A percentile compares a stretch with the other conserved stretches of the same genome.
Conservation (phyloP, 1,140 invertebrate genomes). For the Drosophila athabasca region DNA sequence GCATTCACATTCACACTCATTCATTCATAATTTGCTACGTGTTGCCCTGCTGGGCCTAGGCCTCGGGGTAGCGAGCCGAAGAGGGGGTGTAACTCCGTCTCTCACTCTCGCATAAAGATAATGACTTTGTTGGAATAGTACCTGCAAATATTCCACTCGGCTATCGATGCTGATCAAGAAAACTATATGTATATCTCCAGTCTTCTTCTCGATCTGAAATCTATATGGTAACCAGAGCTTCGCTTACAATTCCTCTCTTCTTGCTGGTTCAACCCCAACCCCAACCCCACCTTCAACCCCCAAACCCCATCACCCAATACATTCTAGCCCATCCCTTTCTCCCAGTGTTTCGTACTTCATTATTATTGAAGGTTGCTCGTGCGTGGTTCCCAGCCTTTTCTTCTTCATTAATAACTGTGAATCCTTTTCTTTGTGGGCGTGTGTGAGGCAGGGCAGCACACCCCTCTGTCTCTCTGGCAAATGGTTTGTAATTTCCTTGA, state of each 20-base stretch:
- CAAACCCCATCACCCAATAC: too few species aligned
- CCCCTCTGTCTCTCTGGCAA: slow-evolving; percentile 19
- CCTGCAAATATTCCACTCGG: too few species aligned
- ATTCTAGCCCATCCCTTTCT: too few species aligned
- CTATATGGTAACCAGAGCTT: too few species aligned
- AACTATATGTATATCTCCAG: too few species aligned
- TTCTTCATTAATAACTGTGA: slow-evolving; percentile 73
- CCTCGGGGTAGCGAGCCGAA: not conserved
- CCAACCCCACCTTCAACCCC: too few species aligned
- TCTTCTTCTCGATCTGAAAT: too few species aligned
- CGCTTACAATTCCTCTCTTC: not conserved
- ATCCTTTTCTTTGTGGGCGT: slow-evolving; percentile 48
- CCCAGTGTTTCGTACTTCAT: slow-evolving; percentile 17
- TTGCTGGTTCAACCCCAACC: not conserved
- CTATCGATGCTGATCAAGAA: too few species aligned
- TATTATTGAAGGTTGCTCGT: slow-evolving; percentile 48
- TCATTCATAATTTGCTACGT: slow-evolving; percentile 81
- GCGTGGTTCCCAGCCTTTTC: slow-evolving; percentile 35
- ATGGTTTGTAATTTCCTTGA: slow-evolving; percentile 43
- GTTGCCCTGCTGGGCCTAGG: slow-evolving; percentile 37
- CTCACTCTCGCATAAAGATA: slow-evolving; percentile 45
- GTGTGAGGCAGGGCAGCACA: slow-evolving; percentile 22
- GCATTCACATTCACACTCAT: slow-evolving; percentile 36
- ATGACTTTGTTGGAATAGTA: slow-evolving; percentile 16
- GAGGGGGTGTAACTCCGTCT: too few species aligned